Evolutionary conservation across 2,888 invertebrate species (phyloP).

Genomic region (Calameuta filiformis): DNA sequence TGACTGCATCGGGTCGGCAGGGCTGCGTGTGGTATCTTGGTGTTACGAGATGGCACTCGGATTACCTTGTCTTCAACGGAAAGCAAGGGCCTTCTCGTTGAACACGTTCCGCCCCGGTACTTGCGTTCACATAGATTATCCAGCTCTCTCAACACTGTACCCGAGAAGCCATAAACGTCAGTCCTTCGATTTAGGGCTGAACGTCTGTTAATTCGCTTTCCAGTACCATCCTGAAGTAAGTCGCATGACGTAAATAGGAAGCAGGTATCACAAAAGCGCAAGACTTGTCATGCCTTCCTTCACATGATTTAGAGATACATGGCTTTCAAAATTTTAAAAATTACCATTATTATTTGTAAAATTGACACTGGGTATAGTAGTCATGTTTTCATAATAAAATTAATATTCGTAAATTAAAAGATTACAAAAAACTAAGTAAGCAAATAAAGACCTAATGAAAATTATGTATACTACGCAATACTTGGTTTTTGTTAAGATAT

Average conservation of each 20-base stretch:
- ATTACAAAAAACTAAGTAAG: too few relatives aligned
- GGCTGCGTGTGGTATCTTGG: background rate
- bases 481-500: too few relatives aligned
- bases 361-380: too few relatives aligned
- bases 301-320: too few relatives aligned
- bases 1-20: background rate
- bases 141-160: background rate
- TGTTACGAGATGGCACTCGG: background rate
- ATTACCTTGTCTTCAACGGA: background rate
- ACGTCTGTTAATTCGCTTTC: conserved; percentile 24
- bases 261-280: too few relatives aligned
- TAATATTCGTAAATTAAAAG: too few relatives aligned
- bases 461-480: too few relatives aligned
- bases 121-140: conserved; percentile 2
- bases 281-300: too few relatives aligned
- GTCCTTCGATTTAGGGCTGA: conserved; percentile 30
- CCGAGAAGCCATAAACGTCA: conserved; percentile 29
- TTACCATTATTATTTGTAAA: too few relatives aligned
- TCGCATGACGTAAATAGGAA: conserved; percentile 5
- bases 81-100: background rate
- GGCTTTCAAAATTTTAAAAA: too few relatives aligned
- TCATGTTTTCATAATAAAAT: too few relatives aligned
- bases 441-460: too few relatives aligned
- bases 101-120: background rate
- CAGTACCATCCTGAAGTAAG: conserved; percentile 8